Evolutionary conservation across 2,888 invertebrate species (phyloP).

Genomic region (Cecidostiba fungosa): DNA sequence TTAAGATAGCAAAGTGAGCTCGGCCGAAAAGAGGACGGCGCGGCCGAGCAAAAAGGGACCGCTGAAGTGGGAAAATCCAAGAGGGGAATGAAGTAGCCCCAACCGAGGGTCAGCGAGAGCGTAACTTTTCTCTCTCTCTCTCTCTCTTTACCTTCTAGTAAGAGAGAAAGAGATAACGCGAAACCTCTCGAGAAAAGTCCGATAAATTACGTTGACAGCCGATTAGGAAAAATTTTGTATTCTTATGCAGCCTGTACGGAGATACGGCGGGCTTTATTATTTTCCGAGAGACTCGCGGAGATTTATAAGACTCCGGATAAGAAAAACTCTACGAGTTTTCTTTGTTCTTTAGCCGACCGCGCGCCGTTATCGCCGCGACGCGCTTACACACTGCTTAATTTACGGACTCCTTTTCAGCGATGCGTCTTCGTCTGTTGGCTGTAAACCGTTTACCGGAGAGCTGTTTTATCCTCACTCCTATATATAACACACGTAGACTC

Average conservation of each 20-base stretch:
- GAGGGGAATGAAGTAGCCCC: slow-evolving; percentile 43
- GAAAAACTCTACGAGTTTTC: slow-evolving; percentile 24
- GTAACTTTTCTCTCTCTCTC: slow-evolving; percentile 62
- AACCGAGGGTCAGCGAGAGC: slow-evolving; percentile 42
- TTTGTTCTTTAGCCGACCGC: slow-evolving; percentile 31
- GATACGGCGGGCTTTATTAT: slow-evolving; percentile 55
- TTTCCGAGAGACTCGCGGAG: slow-evolving; percentile 18
- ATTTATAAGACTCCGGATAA: slow-evolving; percentile 47
- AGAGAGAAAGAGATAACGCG: slow-evolving; percentile 64
- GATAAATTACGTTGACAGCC: slow-evolving; percentile 58
- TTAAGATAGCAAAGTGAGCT: slow-evolving; percentile 75
- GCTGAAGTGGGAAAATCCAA: slow-evolving; percentile 10
- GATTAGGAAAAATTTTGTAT: slow-evolving; percentile 62
- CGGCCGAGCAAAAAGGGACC: slow-evolving; percentile 22
- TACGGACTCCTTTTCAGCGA: background rate
- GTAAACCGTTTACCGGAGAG: background rate
- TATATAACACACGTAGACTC: too few species aligned
- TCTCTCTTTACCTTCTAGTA: background rate
- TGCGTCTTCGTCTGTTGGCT: background rate
- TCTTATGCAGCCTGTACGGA: slow-evolving; percentile 16
- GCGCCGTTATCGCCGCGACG: slow-evolving; percentile 18
- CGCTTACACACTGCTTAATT: slow-evolving; percentile 4
- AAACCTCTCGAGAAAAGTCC: slow-evolving; percentile 31
- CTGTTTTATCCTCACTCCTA: background rate
- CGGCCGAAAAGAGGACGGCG: slow-evolving; percentile 49